Evolutionary conservation across 2,797 vertebrate genomes (phyloP).

Genomic region (Spondyliosoma cantharus): DNA sequence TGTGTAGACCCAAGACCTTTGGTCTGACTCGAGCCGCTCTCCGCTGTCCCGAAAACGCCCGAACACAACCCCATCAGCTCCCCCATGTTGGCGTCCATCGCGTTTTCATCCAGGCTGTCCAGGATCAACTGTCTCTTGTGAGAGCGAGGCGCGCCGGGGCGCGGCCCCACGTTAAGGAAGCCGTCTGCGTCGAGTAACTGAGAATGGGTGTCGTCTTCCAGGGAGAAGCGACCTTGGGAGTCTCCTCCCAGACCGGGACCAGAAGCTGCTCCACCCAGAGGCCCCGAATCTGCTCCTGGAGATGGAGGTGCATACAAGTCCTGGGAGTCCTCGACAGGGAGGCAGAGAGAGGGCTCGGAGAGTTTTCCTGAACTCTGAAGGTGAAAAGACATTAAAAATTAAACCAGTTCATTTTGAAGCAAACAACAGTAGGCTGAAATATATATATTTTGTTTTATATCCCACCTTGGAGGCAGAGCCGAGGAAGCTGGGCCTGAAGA

Average conservation of each 20-base stretch:
- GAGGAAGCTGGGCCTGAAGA: constrained; percentile 92
- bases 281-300: constrained; percentile 84
- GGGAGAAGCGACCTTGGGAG: constrained; percentile 90
- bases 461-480: constrained; percentile 95
- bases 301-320: constrained; percentile 85
- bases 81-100: constrained; percentile 98
- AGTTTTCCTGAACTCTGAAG: constrained; percentile 95
- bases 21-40: background rate
- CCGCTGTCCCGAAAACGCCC: constrained; percentile 76
- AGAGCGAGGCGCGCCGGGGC: constrained; percentile 78
- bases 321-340: constrained; percentile 90
- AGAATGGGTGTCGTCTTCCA: constrained; percentile 96
- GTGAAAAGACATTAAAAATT: constrained; percentile 1
- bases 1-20: constrained; percentile 34
- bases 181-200: constrained; percentile 97
- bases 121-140: constrained; percentile 89
- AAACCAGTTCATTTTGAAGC: background rate
- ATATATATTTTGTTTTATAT: rapidly evolving
- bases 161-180: constrained; percentile 85
- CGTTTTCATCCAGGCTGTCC: constrained; percentile 96
- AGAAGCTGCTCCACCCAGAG: constrained; percentile 72
- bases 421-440: background rate
- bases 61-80: constrained; percentile 94
- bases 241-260: constrained; percentile 84
- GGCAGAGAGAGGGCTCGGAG: constrained; percentile 93